Evolutionary conservation across 2,797 vertebrate genomes (phyloP), one percentile per base, ranked within the genome.

Genomic region (Silurus aristotelis): DNA sequence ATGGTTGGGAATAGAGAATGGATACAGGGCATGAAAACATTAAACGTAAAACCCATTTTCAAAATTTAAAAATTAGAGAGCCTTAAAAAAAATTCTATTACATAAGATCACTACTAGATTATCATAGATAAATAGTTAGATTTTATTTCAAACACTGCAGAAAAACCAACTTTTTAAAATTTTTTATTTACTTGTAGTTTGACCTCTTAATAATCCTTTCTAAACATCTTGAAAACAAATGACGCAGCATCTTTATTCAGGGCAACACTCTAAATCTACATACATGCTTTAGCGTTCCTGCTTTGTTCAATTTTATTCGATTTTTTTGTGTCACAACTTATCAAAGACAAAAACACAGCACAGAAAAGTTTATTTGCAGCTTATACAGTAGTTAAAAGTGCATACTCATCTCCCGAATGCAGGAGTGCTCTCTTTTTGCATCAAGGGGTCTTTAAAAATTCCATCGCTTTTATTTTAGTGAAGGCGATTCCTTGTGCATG

Each of bases 311-410:
- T 73, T 85, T 75, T 1, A 61, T 86, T 56, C 80, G 67, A 82
- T 83, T 82, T 85, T 85, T 85, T 78, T 84, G 75, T 52, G 75
- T 52, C 60, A n/a, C 75, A 58, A 85, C 84, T 82, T 80, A 85
- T 46, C 55, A 86, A 31, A 76, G 64, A 56, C 25, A 81, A 76
- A 75, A 52, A 17, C 55, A 14, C 17, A 27, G 61, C 61, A 70
- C 25, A n/a, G 43, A 68, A 86, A 76, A 38, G 48, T 86, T 85
- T 87, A 84, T 88, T 86, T 80, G 82, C 70, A 55, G 58, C 20
- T 86, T 71, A 56, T 27, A 38, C 38, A 38, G 38, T 38, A 43
- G 63, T 83, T 89, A 82, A 87, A 88, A 84, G 72, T 14, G 19
- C 25, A 7, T 46, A 83, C 83, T 86, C 85, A 89, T 85, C 77